These are phyloP conservation scores for Malurus elegans DNA, from an alignment of 2,113 vertebrate species.

Conservation along the genomic window DNA sequence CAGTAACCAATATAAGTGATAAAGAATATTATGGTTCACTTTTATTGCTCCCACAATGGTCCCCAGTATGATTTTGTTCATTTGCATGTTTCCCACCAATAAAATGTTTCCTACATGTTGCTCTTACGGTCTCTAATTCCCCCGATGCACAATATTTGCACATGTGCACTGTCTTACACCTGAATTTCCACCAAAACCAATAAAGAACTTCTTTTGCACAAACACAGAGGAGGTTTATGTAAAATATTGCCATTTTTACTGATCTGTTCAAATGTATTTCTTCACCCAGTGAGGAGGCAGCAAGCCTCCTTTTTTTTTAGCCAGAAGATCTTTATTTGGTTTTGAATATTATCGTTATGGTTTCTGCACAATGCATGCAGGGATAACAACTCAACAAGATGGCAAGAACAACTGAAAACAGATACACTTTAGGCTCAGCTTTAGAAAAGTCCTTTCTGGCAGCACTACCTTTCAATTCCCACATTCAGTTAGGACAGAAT, in stretches of 20 bases:
- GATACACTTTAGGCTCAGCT: not conserved
- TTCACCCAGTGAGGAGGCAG: not conserved
- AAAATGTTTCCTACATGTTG: not conserved
- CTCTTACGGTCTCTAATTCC: not conserved
- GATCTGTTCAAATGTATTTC: not conserved
- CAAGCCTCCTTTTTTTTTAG: not conserved
- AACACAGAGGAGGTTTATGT: not conserved
- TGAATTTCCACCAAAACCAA: not conserved
- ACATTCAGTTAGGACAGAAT: not conserved
- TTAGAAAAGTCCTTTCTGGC: not conserved
- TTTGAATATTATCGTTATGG: not conserved
- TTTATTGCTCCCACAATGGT: not conserved
- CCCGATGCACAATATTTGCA: not conserved
- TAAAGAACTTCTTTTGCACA: not conserved
- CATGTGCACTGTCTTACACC: rapidly evolving
- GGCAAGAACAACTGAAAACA: not conserved
- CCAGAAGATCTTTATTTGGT: not conserved
- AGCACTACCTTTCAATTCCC: not conserved
- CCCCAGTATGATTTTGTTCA: not conserved
- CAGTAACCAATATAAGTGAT: not conserved
- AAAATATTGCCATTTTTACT: not conserved
- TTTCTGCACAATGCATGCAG: not conserved
- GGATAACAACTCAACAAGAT: not conserved
- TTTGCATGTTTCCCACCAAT: not conserved
- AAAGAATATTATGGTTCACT: not conserved